Base-by-base conservation (phyloP, 2,888 invertebrate species). In the Shargacucullia verbasci region DNA sequence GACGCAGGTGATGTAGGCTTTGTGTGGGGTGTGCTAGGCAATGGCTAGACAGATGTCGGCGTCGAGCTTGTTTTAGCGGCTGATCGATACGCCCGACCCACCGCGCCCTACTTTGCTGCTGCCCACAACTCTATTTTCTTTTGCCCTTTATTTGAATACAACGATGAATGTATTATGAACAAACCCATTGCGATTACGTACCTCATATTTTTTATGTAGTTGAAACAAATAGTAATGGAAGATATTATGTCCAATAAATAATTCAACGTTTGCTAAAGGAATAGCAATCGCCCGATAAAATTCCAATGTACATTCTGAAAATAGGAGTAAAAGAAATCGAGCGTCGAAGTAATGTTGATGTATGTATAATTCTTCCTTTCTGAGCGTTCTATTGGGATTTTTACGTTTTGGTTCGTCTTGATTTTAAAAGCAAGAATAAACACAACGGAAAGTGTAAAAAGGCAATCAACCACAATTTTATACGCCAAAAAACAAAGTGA, bases 11-110 rank as follows among this genome's bases (percentile, higher is more conserved):
- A 73, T 78, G 77, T 81, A 85, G 86, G 81, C 79, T 82, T 73
- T 84, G 80, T 81, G 78, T 83, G 81, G 82, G 79, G 78, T 80
- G 78, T 81, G 83, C 81, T 87, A 83, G 85, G 80, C 84, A 75
- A 73, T 76, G 80, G 84, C 86, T 82, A 91, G 90, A 87, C 89
- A 87, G 87, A 76, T 88, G 83, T 76, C 75, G 83, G 80, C 82
- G 82, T 78, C 81, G 82, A 66, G 86, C 84, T 89, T 86, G 89
- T 90, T 92, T 90, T 90, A 92, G 87, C 84, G 70, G 54, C 88
- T 92, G 90, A 91, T 93, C 93, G 89, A 93, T 93, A 93, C 84
- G 79, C 79, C 75, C 86, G 80, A 78, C 85, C 84, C 81, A 88
- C 86, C 81, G 84, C 86, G 91, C 85, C 91, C 91, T 89, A 91